phyloP scores from a whole-genome alignment of 2,797 vertebrate species.

The Clarias fuscus region DNA sequence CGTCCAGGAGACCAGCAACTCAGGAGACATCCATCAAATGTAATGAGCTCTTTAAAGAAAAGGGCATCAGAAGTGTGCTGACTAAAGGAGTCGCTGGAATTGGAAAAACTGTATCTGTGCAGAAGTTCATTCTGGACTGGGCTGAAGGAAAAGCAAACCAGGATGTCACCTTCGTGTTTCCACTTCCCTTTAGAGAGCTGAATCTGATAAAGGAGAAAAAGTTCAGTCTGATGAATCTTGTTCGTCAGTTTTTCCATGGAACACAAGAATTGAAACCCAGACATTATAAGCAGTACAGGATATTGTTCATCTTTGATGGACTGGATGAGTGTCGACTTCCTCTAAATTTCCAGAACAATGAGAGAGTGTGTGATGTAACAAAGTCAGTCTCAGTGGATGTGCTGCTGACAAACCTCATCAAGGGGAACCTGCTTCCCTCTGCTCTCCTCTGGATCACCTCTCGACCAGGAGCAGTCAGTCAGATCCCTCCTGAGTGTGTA shows the following conservation, averaged over 20 bases:
- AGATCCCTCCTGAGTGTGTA: too few relatives aligned
- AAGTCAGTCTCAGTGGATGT: too few relatives aligned
- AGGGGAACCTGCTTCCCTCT: too few relatives aligned
- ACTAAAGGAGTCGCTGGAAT: constrained; percentile 5
- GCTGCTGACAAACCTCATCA: too few relatives aligned
- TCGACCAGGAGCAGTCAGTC: too few relatives aligned
- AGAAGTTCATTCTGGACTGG: constrained; percentile 38
- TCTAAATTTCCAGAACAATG: too few relatives aligned
- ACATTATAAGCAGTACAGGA: background rate
- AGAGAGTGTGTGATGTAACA: too few relatives aligned
- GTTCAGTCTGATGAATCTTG: constrained; percentile 22
- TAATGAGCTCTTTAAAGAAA: background rate
- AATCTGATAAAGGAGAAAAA: constrained; percentile 15
- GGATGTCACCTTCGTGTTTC: background rate
- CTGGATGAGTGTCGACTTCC: too few relatives aligned
- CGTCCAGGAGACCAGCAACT: constrained; percentile 1
- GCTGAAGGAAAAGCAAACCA: constrained; percentile 15
- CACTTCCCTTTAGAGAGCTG: constrained; percentile 2
- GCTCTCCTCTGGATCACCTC: too few relatives aligned
- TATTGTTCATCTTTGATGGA: too few relatives aligned
- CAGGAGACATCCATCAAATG: constrained; percentile 1
- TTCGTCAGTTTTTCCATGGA: constrained; percentile 21
- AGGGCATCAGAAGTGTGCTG: background rate
- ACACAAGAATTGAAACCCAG: background rate
- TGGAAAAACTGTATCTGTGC: background rate